Conservation (phyloP, 53 echinoderm and acorn worm genomes). For the Glandiceps talaboti region DNA sequence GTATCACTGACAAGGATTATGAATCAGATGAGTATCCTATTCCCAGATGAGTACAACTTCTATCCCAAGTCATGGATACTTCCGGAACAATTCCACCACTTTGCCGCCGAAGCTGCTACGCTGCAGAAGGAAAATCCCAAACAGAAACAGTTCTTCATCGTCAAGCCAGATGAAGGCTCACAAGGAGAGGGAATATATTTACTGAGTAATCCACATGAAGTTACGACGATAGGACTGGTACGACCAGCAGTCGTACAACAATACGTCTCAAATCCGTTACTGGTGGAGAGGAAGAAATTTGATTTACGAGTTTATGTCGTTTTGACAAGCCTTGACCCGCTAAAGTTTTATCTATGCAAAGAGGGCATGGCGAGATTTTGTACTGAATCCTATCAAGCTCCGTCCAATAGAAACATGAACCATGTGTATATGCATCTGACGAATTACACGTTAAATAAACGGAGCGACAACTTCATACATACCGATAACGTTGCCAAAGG, state of each 20-base stretch:
- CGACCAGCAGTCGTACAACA: conserved; percentile 69
- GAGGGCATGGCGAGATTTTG: conserved; percentile 86
- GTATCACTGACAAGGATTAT: conserved; percentile 75
- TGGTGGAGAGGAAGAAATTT: conserved; percentile 69
- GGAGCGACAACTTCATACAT: conserved; percentile 51
- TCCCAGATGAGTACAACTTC: conserved; percentile 64
- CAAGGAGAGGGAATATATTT: conserved; percentile 79
- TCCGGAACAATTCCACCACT: conserved; percentile 67
- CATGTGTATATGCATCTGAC: conserved; percentile 81
- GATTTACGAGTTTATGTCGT: conserved; percentile 73
- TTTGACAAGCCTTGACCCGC: conserved; percentile 48
- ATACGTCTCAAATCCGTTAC: conserved; percentile 51
- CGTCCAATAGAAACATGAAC: conserved; percentile 58
- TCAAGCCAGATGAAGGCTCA: conserved; percentile 70
- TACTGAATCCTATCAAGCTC: conserved; percentile 41
- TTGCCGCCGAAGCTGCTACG: conserved; percentile 42
- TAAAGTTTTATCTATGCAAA: conserved; percentile 49
- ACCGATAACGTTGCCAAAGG: conserved; percentile 57
- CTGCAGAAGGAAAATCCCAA: conserved; percentile 36
- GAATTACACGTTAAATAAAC: conserved; percentile 74
- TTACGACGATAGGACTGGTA: conserved; percentile 48
- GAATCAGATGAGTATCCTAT: conserved; percentile 69
- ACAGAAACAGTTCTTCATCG: conserved; percentile 56
- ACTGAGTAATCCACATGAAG: conserved; percentile 51
- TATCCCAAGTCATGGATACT: conserved; percentile 75